Evolutionary conservation across 2,113 vertebrate species (phyloP).

Genomic region (Xenopus laevis): DNA sequence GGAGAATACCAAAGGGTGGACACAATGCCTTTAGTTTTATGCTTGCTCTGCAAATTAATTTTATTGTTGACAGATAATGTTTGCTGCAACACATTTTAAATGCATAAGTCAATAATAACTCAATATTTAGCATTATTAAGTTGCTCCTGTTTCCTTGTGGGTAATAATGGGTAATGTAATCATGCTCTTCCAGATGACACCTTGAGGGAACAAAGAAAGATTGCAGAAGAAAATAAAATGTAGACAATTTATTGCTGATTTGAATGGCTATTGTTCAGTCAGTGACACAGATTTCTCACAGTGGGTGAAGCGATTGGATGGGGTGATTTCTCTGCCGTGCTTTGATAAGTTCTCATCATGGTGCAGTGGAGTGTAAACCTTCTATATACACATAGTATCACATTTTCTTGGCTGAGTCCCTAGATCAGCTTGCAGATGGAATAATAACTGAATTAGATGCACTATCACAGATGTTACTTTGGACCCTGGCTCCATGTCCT

Average conservation of each 20-base stretch:
- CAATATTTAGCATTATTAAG: slow-evolving; percentile 38
- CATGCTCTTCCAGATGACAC: slow-evolving; percentile 5
- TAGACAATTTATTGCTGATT: slow-evolving; percentile 33
- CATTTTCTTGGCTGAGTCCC: slow-evolving; percentile 53
- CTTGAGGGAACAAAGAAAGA: slow-evolving; percentile 4
- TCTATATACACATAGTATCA: slow-evolving; percentile 53
- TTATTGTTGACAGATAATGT: slow-evolving; percentile 14
- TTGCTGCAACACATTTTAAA: slow-evolving; percentile 7
- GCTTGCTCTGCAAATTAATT: slow-evolving; percentile 11
- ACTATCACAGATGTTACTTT: slow-evolving; percentile 57
- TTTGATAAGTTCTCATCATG: slow-evolving; percentile 56
- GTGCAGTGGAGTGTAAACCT: slow-evolving; percentile 55
- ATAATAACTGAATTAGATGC: slow-evolving; percentile 56
- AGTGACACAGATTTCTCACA: slow-evolving; percentile 52
- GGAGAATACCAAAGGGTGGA: slow-evolving; percentile 3
- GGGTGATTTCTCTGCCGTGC: slow-evolving; percentile 45
- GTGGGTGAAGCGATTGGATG: slow-evolving; percentile 50
- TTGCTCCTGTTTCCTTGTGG: slow-evolving; percentile 11
- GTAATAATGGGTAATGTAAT: slow-evolving; percentile 41
- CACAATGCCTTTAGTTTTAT: slow-evolving; percentile 5
- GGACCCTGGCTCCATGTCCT: slow-evolving; percentile 50
- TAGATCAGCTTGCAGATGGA: slow-evolving; percentile 52
- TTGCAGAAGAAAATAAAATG: slow-evolving; percentile 48
- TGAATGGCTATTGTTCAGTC: slow-evolving; percentile 51
- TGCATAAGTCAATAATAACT: slow-evolving; percentile 37